Percentiles rank a stretch among this genome's conserved stretches.
These are phyloP conservation scores for Phasia obesa DNA, from an alignment of 2,888 invertebrate genomes.

Conservation along the genomic window DNA sequence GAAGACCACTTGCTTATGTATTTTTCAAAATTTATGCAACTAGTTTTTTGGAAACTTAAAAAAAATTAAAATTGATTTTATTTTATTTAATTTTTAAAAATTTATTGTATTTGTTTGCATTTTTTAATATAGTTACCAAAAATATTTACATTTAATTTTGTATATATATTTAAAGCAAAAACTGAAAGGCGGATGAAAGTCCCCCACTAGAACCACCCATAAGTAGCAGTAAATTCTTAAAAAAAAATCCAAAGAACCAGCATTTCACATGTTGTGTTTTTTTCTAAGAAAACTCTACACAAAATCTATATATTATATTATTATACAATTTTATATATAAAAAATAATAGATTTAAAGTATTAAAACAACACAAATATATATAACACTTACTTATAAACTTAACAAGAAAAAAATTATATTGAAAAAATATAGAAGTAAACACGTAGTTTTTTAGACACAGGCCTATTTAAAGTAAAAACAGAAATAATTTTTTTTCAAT, in stretches of 20 bases:
- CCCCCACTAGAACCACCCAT: constrained; percentile 77
- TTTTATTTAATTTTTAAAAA: background rate
- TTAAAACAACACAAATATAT: constrained; percentile 63
- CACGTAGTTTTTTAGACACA: constrained; percentile 65
- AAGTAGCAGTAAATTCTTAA: constrained; percentile 69
- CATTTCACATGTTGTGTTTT: constrained; percentile 52
- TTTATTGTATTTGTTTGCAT: background rate
- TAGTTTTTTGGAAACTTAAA: too few relatives aligned
- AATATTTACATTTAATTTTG: constrained; percentile 51
- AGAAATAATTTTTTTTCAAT: constrained; percentile 45
- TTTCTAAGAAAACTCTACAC: constrained; percentile 68
- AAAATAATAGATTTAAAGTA: constrained; percentile 59
- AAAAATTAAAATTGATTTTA: background rate
- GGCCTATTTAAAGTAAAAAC: constrained; percentile 57
- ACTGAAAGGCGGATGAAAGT: constrained; percentile 81
- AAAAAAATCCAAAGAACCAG: constrained; percentile 51
- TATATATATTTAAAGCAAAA: constrained; percentile 74
- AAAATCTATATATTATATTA: constrained; percentile 68
- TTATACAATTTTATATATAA: constrained; percentile 70
- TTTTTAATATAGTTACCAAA: constrained; percentile 1
- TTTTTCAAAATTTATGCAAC: too few relatives aligned
- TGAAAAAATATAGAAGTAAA: constrained; percentile 38
- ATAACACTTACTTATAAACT: constrained; percentile 62
- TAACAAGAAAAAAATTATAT: constrained; percentile 48
- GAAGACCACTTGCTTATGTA: too few relatives aligned